Conservation (phyloP, 23 tunicate genomes). For the Styela plicata region DNA sequence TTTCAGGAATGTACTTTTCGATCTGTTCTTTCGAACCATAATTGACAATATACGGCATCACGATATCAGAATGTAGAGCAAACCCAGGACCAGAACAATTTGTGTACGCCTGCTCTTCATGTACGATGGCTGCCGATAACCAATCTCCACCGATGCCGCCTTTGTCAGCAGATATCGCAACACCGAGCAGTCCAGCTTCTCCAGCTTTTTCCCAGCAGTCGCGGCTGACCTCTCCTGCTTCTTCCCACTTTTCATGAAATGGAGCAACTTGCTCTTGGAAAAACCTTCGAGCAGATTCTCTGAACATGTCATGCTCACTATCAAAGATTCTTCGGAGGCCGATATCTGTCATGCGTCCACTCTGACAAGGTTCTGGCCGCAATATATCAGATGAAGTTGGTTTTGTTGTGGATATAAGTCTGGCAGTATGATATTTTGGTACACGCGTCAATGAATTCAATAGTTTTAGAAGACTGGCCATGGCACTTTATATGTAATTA, state of each 20-base stretch:
- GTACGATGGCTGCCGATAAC: slow-evolving; percentile 95
- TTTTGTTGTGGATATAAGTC: neutral
- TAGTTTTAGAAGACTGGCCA: neutral
- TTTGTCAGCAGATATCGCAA: slow-evolving; percentile 68
- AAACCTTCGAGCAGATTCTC: slow-evolving; percentile 85
- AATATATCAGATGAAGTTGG: slow-evolving; percentile 9
- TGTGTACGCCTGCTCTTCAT: slow-evolving; percentile 91
- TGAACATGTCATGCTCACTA: slow-evolving; percentile 97
- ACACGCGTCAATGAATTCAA: neutral
- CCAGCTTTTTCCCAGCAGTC: slow-evolving; percentile 96
- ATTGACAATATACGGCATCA: slow-evolving; percentile 94
- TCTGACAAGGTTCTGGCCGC: slow-evolving; percentile 27
- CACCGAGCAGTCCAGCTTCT: slow-evolving; percentile 77
- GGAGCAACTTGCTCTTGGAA: slow-evolving; percentile 95
- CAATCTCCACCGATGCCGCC: slow-evolving; percentile 99
- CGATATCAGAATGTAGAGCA: slow-evolving; percentile 93
- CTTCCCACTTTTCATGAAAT: slow-evolving; percentile 79
- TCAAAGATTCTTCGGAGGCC: slow-evolving; percentile 86
- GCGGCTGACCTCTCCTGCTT: slow-evolving; percentile 76
- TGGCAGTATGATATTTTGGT: neutral
- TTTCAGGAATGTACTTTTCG: slow-evolving; percentile 84
- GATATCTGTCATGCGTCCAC: slow-evolving; percentile 65
- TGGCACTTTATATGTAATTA: neutral
- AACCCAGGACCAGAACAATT: slow-evolving; percentile 96
- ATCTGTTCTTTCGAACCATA: slow-evolving; percentile 96